Conservation (phyloP, 2,113 vertebrate species). For the Oxyura jamaicensis region DNA sequence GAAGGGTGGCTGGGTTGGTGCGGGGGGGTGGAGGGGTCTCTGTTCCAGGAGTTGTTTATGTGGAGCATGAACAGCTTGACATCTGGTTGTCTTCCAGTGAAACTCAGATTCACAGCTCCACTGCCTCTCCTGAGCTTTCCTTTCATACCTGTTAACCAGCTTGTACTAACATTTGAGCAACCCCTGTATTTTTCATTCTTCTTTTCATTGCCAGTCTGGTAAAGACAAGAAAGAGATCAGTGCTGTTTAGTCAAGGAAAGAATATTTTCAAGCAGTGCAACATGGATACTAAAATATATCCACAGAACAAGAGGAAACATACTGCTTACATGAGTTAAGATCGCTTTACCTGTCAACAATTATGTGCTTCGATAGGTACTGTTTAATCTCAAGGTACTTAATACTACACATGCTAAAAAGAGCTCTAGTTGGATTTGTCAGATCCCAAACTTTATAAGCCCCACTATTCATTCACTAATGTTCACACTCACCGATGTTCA, state of each 20-base stretch:
- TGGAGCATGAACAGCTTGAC: not conserved
- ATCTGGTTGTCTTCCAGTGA: not conserved
- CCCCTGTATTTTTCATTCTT: not conserved
- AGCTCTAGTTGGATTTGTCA: not conserved
- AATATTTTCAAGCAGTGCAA: not conserved
- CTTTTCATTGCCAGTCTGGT: not conserved
- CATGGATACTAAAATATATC: not conserved
- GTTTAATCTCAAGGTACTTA: not conserved
- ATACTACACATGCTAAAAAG: not conserved
- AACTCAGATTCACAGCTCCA: not conserved
- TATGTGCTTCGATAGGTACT: not conserved
- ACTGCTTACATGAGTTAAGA: not conserved
- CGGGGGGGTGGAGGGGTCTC: fast-evolving
- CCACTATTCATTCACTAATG: constrained; percentile 12
- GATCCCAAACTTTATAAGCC: not conserved
- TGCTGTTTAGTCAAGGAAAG: not conserved
- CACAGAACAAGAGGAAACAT: not conserved
- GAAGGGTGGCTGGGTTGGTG: not conserved
- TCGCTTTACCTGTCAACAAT: not conserved
- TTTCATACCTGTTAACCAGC: not conserved
- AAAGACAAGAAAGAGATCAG: not conserved
- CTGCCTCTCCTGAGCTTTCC: not conserved
- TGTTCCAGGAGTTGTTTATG: not conserved
- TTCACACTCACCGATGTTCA: not conserved
- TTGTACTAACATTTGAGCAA: not conserved